Percentiles rank a stretch among this genome's conserved stretches.
These are phyloP conservation scores for Hemicrepidius hirtus DNA, from an alignment of 2,888 invertebrate genomes.

Conservation along the genomic window DNA sequence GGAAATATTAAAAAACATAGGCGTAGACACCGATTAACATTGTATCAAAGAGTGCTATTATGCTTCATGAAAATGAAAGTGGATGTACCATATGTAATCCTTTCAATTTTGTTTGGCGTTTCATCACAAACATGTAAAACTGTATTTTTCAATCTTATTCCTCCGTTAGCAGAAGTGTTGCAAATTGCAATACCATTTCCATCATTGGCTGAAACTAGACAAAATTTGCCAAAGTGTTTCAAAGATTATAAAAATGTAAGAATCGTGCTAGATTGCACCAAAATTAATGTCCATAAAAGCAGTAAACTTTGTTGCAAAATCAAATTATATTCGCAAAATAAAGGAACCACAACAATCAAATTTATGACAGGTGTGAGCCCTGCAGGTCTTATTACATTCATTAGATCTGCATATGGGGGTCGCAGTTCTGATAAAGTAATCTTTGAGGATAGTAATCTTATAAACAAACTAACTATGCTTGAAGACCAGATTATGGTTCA, in stretches of 20 bases:
- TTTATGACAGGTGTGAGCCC: slow-evolving; percentile 58
- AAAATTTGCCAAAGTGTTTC: background rate
- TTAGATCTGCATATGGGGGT: slow-evolving; percentile 56
- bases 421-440: slow-evolving; percentile 53
- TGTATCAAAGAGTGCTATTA: background rate
- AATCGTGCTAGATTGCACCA: too few relatives aligned
- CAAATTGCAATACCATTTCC: background rate
- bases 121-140: background rate
- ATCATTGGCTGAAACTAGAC: background rate
- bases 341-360: slow-evolving; percentile 55
- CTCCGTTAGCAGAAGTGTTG: background rate
- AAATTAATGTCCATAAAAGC: too few relatives aligned
- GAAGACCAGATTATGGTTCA: too few relatives aligned
- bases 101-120: too few relatives aligned
- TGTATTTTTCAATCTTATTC: background rate
- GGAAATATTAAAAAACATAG: too few relatives aligned
- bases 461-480: too few relatives aligned
- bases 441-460: too few relatives aligned
- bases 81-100: too few relatives aligned
- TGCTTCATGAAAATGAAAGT: background rate
- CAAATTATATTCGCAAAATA: slow-evolving; percentile 57
- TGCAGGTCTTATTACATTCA: slow-evolving; percentile 55
- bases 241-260: background rate
- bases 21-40: background rate
- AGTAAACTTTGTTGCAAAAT: slow-evolving; percentile 45